Percentiles rank a stretch among this genome's conserved stretches.
phyloP scores from a whole-genome alignment of 2,797 vertebrate species.

The Sebastes diploproa region DNA sequence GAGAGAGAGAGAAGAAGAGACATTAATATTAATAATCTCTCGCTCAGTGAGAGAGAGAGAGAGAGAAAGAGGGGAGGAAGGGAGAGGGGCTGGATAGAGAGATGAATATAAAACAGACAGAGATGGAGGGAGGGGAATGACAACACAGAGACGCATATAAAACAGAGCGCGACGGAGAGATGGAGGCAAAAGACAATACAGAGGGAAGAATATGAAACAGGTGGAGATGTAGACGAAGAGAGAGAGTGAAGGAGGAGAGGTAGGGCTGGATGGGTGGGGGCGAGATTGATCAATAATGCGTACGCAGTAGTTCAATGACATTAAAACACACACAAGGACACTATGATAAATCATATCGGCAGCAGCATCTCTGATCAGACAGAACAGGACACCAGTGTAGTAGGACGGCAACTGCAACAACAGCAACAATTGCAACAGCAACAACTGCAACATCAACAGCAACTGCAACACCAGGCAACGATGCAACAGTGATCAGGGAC shows the following conservation, averaged over 20 bases:
- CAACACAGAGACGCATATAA: conserved; percentile 63
- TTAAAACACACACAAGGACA: conserved; percentile 73
- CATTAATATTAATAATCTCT: conserved; percentile 78
- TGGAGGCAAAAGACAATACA: conserved; percentile 63
- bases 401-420: not conserved
- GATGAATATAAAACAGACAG: conserved; percentile 71
- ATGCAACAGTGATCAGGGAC: not conserved
- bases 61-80: conserved; percentile 22
- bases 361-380: conserved; percentile 26
- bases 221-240: conserved; percentile 16
- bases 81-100: conserved; percentile 59
- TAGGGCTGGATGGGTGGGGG: conserved; percentile 19
- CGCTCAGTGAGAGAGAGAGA: conserved; percentile 33
- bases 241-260: conserved; percentile 1
- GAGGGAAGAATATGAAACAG: conserved; percentile 69
- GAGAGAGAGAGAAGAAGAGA: conserved; percentile 48
- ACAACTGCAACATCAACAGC: not conserved
- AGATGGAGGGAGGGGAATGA: conserved; percentile 63
- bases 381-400: not conserved
- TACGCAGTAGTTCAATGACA: conserved; percentile 65
- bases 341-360: conserved; percentile 54
- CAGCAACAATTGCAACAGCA: not conserved
- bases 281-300: conserved; percentile 68
- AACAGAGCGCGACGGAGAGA: conserved; percentile 53
- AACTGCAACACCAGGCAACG: not conserved